Base-by-base conservation (phyloP, 2,888 invertebrate genomes). In the Terebella lapidaria region DNA sequence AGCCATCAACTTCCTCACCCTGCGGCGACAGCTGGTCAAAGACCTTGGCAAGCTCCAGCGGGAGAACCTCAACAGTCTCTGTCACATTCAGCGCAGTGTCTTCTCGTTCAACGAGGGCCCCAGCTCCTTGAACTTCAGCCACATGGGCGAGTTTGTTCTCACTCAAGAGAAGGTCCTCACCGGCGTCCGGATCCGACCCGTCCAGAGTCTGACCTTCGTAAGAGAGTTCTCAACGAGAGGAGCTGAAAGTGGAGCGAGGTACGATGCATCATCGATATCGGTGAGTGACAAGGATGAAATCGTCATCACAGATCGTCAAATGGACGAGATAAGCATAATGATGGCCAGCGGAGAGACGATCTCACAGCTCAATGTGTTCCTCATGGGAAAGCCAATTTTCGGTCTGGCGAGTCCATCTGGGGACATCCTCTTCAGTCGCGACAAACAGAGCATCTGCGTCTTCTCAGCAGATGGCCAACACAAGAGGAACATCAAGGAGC, bases 391-490 rank as follows among this genome's bases (percentile, higher is more conserved):
- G 26, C 54, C 59, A 5, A 22, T 59, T 20, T 42, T 46, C 24
- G 51, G 46, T n/a, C 28, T 45, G 2, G 46, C 45, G 22, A 45
- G 42, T 5, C 56, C 47, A 1, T 52, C 30, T n/a, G 54, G 57
- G 0, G 62, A 62, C 42, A 26, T 62, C 10, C 28, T 62, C n/a
- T 57, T 59, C 26, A 53, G 42, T 4, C 59, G 62, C n/a, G 62
- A 59, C 29, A 62, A 62, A 49, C 51, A 54, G 26, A 62, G 57
- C 20, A 52, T 62, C 5, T 62, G 59, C 25, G 57, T 62, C 3
- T 62, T 60, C 30, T 45, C 29, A n/a, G 42, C 47, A 2, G 57
- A 51, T 25, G 57, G 57, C 2, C 29, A 35, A 22, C 60, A 62
- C 51, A 59, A 57, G 42, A 45, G 27, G 20, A 53, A 54, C 49